Percentiles rank a stretch among this genome's conserved stretches.
Conservation (phyloP, 2,113 vertebrate species). For the Opisthocomus hoazin region DNA sequence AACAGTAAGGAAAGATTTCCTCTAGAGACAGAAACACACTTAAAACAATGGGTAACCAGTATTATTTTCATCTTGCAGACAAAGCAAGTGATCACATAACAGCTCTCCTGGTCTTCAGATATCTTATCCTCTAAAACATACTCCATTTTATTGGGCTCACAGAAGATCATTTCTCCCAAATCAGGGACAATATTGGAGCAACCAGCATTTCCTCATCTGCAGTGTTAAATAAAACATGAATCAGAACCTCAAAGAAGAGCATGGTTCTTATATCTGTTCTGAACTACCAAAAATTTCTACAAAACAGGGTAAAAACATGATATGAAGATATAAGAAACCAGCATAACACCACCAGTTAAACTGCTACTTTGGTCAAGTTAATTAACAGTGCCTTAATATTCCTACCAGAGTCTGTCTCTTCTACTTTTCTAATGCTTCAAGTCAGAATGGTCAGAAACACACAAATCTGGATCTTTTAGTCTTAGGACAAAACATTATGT, state of each 20-base stretch:
- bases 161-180: background rate
- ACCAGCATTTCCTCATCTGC: background rate
- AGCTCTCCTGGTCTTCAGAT: background rate
- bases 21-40: background rate
- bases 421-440: background rate
- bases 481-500: background rate
- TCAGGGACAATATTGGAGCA: background rate
- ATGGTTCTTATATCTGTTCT: background rate
- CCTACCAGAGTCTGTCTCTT: background rate
- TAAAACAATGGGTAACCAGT: background rate
- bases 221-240: background rate
- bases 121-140: background rate
- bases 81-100: background rate
- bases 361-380: background rate
- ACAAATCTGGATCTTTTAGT: background rate
- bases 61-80: background rate
- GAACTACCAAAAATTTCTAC: background rate
- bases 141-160: background rate
- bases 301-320: background rate
- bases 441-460: background rate
- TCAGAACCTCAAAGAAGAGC: background rate
- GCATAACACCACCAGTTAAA: background rate
- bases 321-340: background rate
- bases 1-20: slow-evolving; percentile 2
- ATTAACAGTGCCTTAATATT: background rate